Conservation (phyloP, 2,113 vertebrate genomes). For the Dascyllus trimaculatus region DNA sequence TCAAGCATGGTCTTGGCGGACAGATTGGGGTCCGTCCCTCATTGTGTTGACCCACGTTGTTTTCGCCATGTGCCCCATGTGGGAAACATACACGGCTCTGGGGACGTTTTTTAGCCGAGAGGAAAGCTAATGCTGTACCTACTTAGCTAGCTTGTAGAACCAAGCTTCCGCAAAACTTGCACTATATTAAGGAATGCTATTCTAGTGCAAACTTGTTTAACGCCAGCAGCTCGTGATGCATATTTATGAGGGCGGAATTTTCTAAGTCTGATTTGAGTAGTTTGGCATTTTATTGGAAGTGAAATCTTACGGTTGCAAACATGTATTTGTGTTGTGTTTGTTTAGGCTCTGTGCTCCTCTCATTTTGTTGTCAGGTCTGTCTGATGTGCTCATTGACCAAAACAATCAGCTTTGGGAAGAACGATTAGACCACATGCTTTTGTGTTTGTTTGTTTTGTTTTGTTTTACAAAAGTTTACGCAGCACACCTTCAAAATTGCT, state of each 20-base stretch:
- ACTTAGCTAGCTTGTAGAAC: slow-evolving; percentile 29
- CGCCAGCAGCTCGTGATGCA: not conserved
- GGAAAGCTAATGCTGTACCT: slow-evolving; percentile 7
- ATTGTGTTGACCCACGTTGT: slow-evolving; percentile 58
- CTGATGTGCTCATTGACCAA: not conserved
- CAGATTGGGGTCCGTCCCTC: slow-evolving; percentile 33
- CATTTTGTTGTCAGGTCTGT: not conserved
- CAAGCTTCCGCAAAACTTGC: slow-evolving; percentile 69
- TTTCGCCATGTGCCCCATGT: not conserved
- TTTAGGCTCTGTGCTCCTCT: slow-evolving; percentile 12
- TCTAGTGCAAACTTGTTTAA: slow-evolving; percentile 9
- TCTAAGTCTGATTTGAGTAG: not conserved
- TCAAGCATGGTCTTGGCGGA: slow-evolving; percentile 72
- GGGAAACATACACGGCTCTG: not conserved
- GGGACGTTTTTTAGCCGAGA: not conserved
- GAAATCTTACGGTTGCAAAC: not conserved
- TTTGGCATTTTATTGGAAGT: not conserved
- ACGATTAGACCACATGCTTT: too few relatives aligned
- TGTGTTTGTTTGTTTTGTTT: too few relatives aligned
- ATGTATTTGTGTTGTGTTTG: slow-evolving; percentile 4
- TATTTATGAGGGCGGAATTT: not conserved
- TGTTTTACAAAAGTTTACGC: too few relatives aligned
- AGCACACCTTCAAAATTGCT: too few relatives aligned
- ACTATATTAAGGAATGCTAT: slow-evolving; percentile 17
- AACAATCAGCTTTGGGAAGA: too few relatives aligned